Evolutionary conservation across 2,888 invertebrate species (phyloP).

Genomic region (Aspidiotus destructor): DNA sequence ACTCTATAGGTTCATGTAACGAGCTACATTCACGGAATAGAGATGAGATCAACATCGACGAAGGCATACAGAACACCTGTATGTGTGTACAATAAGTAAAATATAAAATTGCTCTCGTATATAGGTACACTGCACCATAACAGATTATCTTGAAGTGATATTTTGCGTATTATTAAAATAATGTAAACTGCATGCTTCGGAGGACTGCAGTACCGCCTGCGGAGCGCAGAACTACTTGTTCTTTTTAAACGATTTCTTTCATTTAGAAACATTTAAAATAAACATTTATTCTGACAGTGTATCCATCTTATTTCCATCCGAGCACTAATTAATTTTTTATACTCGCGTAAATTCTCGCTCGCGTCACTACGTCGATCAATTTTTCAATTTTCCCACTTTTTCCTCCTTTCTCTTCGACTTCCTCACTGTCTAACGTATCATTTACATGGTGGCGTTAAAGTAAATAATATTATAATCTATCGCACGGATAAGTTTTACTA

Average conservation of each 20-base stretch:
- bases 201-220: constrained; percentile 20
- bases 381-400: constrained; percentile 10
- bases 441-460: constrained; percentile 2
- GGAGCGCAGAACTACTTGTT: constrained; percentile 29
- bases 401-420: not conserved
- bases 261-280: constrained; percentile 19
- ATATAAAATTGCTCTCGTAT: too few relatives aligned
- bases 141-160: constrained; percentile 24
- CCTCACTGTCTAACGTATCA: too few relatives aligned
- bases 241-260: constrained; percentile 27
- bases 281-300: constrained; percentile 29
- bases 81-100: too few relatives aligned
- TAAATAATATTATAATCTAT: constrained; percentile 11
- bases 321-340: constrained; percentile 27
- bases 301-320: constrained; percentile 26
- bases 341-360: constrained; percentile 5
- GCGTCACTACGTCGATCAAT: constrained; percentile 7
- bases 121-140: not conserved
- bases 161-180: constrained; percentile 24
- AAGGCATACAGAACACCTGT: too few relatives aligned
- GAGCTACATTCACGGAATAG: too few relatives aligned
- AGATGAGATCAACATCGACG: too few relatives aligned
- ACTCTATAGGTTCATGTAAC: too few relatives aligned
- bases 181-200: constrained; percentile 15
- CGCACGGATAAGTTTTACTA: not conserved